These are phyloP conservation scores for Poicephalus meyeri DNA, from an alignment of 2,113 vertebrate genomes.

Conservation along the genomic window DNA sequence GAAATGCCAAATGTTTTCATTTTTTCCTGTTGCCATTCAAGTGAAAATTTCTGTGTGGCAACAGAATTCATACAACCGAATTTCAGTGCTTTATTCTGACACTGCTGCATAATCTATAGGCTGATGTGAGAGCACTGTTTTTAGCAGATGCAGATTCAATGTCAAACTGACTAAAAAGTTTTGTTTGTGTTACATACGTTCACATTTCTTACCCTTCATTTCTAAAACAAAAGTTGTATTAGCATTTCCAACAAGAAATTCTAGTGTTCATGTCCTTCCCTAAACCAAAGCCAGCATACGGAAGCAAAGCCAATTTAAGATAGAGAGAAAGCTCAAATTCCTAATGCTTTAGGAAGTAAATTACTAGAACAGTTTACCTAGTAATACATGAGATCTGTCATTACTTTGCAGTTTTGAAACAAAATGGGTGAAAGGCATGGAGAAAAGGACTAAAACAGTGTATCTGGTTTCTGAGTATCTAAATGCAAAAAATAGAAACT, in stretches of 20 bases:
- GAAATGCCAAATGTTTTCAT: background rate
- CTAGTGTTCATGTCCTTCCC: background rate
- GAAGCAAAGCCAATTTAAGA: background rate
- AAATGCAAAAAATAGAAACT: background rate
- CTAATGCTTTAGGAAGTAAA: background rate
- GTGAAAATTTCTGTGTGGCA: background rate
- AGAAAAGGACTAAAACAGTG: background rate
- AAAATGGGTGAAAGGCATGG: background rate
- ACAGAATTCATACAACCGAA: background rate
- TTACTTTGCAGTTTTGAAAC: background rate
- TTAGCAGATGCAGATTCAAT: background rate
- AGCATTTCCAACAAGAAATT: background rate
- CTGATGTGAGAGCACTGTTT: background rate
- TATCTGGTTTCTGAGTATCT: background rate
- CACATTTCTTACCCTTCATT: background rate
- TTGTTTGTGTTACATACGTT: background rate
- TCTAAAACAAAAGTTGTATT: background rate
- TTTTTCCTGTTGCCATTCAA: background rate
- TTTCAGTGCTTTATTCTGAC: background rate
- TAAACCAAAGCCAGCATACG: background rate
- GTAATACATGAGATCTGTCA: background rate
- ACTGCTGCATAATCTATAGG: background rate
- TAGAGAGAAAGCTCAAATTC: background rate
- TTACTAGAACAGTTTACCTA: background rate
- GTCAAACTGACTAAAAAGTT: background rate